Evolutionary conservation across 2,888 invertebrate species (phyloP).

Genomic region (Microplitis deprimator): DNA sequence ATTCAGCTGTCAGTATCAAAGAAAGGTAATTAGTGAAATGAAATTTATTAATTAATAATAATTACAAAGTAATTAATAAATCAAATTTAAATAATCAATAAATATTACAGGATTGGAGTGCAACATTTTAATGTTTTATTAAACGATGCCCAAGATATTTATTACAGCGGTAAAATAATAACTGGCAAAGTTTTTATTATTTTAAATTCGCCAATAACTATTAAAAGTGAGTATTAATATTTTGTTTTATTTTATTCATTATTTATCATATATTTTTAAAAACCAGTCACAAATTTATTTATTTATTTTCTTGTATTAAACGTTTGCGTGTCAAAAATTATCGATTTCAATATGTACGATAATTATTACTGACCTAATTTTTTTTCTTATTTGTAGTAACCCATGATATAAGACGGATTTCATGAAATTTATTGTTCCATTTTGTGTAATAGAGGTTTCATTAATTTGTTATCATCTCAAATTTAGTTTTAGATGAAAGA

Average conservation of each 20-base stretch:
- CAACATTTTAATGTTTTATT: slow-evolving; percentile 55
- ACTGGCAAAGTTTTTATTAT: slow-evolving; percentile 57
- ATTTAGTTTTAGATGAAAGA: too few species aligned
- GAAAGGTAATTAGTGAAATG: background rate
- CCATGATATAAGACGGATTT: too few species aligned
- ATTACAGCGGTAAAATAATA: slow-evolving; percentile 55
- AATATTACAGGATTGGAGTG: slow-evolving; percentile 55
- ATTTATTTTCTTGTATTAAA: background rate
- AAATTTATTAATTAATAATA: background rate
- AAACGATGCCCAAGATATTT: slow-evolving; percentile 58
- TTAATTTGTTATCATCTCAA: too few species aligned
- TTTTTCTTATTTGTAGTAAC: too few species aligned
- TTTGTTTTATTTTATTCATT: slow-evolving; percentile 23
- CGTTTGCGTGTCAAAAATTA: slow-evolving; percentile 18
- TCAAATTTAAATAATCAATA: background rate
- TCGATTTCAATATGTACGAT: too few species aligned
- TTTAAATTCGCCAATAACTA: slow-evolving; percentile 51
- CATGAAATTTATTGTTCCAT: too few species aligned
- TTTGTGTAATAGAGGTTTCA: too few species aligned
- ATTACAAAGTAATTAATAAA: too few species aligned
- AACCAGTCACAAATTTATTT: too few species aligned
- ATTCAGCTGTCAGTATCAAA: background rate
- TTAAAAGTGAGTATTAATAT: slow-evolving; percentile 53
- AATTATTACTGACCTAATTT: too few species aligned
- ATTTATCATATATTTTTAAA: background rate